Evolutionary conservation across 1,140 invertebrate genomes (phyloP), one percentile per base, ranked within the genome.

Genomic region (Macrobrachium rosenbergii): DNA sequence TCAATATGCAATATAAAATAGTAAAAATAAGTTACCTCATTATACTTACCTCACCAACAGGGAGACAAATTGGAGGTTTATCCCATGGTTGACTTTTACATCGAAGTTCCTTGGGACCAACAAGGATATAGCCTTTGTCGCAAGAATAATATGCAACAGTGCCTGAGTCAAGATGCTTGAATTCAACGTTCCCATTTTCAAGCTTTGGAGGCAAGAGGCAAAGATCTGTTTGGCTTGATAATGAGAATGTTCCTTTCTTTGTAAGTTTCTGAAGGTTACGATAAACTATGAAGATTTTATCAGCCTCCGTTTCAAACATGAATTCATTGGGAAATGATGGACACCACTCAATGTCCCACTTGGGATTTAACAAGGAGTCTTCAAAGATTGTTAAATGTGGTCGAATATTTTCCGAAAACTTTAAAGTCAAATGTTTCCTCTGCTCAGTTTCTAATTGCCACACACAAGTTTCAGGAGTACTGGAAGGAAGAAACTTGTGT

Each of bases 321-420:
- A 75, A 87, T n/a, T 87, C 72, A 52, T 86, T 60, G 28, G 52
- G 45, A 45, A 80, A 81, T 19, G 78, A 52, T 17, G 84, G 78
- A 62, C 84, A 87, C 84, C 84, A 87, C 45, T 81, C 78, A 52
- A 87, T 43, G 58, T 87, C 84, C 84, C 84, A 87, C 43, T 81
- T 80, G 19, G 84, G 84, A 59, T 87, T 87, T 19, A 75, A 75
- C 21, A 87, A 69, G 58, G 84, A 87, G 2, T 76, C 84, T 60
- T 87, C 84, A 60, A 73, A 87, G 17, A 87, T 64, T 3, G 59
- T 87, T 52, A 87, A 52, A 52, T 87, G 78, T 6, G 84, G 84
- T 69, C 69, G 67, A 23, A 87, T 76, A 67, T 75, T 73, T 52
- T 62, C 52, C 5, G 84, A 81, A 28, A 87, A 81, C 43, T 59